Conservation (phyloP, 2,888 invertebrate genomes). For the Cephus spinipes region DNA sequence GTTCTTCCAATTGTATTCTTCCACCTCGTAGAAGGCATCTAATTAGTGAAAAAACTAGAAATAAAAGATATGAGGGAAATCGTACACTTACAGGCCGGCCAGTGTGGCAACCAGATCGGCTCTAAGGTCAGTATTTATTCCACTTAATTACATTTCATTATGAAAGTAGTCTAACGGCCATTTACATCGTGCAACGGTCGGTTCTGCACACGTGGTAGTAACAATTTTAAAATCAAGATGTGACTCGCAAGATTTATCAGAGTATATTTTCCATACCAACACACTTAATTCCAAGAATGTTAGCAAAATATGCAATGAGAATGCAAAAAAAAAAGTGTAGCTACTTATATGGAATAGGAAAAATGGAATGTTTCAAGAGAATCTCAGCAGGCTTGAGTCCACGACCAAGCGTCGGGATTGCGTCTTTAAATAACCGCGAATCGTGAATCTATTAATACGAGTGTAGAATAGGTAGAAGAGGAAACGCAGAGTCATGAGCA, state of each 20-base stretch:
- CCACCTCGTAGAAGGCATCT: neutral
- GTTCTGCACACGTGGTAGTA: neutral
- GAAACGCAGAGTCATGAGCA: neutral
- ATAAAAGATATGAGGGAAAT: slow-evolving; percentile 18
- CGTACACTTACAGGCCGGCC: slow-evolving; percentile 22
- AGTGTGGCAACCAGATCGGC: slow-evolving; percentile 24
- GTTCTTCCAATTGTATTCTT: neutral
- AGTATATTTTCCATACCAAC: neutral
- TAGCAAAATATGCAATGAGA: neutral
- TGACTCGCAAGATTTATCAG: neutral
- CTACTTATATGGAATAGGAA: neutral
- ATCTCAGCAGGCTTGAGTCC: neutral
- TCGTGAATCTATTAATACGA: slow-evolving; percentile 19
- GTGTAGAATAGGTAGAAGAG: neutral
- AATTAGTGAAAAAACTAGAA: neutral
- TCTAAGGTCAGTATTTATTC: slow-evolving; percentile 18
- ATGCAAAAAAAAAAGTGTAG: neutral
- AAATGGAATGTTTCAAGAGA: neutral
- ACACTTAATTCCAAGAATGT: neutral
- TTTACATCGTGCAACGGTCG: neutral
- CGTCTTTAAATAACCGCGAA: slow-evolving; percentile 19
- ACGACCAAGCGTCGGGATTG: neutral
- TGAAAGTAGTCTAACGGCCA: neutral
- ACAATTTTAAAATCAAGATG: neutral
- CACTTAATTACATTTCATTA: neutral